A percentile compares a stretch with the other conserved stretches of the same genome.
Evolutionary conservation across 2,797 vertebrate genomes (phyloP).

Genomic region (Tragopan temminckii): DNA sequence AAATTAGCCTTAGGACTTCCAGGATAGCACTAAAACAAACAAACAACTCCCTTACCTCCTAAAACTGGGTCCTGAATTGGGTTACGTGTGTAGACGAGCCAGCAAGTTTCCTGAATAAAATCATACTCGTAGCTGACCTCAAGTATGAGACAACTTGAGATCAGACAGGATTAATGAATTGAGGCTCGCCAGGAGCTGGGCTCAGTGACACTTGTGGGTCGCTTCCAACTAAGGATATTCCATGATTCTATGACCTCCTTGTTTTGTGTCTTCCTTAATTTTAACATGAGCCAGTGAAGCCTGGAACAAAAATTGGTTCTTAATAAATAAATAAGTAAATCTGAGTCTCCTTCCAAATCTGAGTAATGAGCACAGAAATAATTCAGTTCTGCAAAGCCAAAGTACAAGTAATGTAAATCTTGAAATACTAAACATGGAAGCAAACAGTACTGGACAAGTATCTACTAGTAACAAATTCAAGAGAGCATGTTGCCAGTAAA

Average conservation of each 20-base stretch:
- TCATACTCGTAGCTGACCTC: background rate
- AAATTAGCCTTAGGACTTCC: background rate
- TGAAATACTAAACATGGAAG: conserved; percentile 26
- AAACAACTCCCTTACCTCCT: background rate
- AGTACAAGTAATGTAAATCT: conserved; percentile 6
- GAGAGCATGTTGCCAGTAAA: background rate
- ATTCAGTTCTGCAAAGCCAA: conserved; percentile 24
- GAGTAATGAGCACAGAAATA: conserved; percentile 24
- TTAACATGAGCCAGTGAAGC: conserved; percentile 30
- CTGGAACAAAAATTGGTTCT: conserved; percentile 33
- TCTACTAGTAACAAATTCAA: conserved; percentile 10
- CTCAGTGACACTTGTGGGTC: background rate
- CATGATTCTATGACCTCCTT: background rate
- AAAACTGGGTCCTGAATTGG: background rate
- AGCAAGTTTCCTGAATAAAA: background rate
- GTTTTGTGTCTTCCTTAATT: background rate
- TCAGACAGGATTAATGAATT: conserved; percentile 10
- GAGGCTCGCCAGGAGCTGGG: background rate
- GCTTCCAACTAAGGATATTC: background rate
- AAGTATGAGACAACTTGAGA: background rate
- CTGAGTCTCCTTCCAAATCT: conserved; percentile 48
- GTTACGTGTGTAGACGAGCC: background rate
- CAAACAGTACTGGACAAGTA: background rate
- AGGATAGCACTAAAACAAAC: background rate
- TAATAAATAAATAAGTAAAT: background rate